Conservation (phyloP, 2,113 vertebrate species). For the Apteryx owenii region DNA sequence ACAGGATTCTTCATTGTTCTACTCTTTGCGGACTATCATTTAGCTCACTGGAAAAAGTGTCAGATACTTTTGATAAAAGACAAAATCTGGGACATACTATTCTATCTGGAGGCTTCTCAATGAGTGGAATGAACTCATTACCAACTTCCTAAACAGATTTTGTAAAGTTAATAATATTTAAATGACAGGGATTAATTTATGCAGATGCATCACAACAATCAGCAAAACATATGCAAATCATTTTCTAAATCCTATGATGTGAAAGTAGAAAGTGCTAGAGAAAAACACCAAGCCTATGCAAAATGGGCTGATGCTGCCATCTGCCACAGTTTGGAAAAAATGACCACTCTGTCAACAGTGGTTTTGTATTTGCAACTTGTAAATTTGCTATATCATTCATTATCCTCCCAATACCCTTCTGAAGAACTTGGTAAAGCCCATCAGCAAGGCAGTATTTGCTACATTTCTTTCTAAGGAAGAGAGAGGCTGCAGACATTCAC, state of each 20-base stretch:
- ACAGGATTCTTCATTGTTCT: neutral
- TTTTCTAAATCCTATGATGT: neutral
- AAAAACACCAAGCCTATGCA: neutral
- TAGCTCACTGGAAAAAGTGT: neutral
- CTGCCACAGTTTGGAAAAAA: constrained; percentile 50
- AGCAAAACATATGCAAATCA: constrained; percentile 30
- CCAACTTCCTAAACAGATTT: neutral
- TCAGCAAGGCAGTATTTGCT: neutral
- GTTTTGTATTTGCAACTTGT: neutral
- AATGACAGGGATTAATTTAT: constrained; percentile 18
- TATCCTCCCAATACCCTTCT: neutral
- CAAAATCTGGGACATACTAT: neutral
- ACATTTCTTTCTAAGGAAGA: neutral
- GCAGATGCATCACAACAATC: constrained; percentile 25
- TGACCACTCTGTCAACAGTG: neutral
- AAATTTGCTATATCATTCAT: constrained; percentile 1
- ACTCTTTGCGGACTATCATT: neutral
- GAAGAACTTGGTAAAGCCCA: neutral
- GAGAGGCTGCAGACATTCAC: neutral
- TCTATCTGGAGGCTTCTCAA: neutral
- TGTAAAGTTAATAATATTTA: constrained; percentile 15
- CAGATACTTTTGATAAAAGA: neutral
- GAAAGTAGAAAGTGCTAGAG: neutral
- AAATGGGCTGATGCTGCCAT: constrained; percentile 44
- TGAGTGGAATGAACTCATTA: neutral